Conservation (phyloP, 2,888 invertebrate genomes). For the Heliconius erato region DNA sequence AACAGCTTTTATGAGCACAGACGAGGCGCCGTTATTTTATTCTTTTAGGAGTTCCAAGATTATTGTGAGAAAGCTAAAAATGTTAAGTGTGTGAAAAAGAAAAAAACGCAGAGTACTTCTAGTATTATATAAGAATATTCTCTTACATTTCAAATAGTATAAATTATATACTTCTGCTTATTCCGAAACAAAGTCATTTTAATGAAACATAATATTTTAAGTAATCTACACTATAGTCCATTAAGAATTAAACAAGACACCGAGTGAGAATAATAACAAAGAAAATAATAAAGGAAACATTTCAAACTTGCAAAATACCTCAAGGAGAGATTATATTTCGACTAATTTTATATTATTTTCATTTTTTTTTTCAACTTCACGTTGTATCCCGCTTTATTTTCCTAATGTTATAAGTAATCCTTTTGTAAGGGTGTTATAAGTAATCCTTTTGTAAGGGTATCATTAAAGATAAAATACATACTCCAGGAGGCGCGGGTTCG, state of each 20-base stretch:
- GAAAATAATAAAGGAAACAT: not conserved
- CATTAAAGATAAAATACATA: not conserved
- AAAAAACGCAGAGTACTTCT: not conserved
- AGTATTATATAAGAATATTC: not conserved
- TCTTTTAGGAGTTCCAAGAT: conserved; percentile 2
- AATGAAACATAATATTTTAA: conserved; percentile 15
- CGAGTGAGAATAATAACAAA: not conserved
- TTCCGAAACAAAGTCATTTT: not conserved
- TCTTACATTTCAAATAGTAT: not conserved
- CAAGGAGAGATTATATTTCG: not conserved
- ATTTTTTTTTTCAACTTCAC: too few relatives aligned
- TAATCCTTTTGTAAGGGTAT: not conserved
- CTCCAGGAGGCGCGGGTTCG: too few relatives aligned
- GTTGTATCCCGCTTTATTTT: too few relatives aligned
- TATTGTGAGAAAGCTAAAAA: not conserved
- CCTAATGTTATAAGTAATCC: too few relatives aligned
- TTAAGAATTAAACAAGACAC: not conserved
- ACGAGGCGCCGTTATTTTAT: conserved; percentile 1
- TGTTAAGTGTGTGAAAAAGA: conserved; percentile 1
- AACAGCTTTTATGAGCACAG: conserved; percentile 3
- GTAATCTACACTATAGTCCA: not conserved
- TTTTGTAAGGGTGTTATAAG: not conserved
- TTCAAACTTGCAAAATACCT: not conserved
- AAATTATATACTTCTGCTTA: not conserved
- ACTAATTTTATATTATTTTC: not conserved